phyloP scores from a whole-genome alignment of 2,113 vertebrate genomes.

The Forbesichthys papilliferus region DNA sequence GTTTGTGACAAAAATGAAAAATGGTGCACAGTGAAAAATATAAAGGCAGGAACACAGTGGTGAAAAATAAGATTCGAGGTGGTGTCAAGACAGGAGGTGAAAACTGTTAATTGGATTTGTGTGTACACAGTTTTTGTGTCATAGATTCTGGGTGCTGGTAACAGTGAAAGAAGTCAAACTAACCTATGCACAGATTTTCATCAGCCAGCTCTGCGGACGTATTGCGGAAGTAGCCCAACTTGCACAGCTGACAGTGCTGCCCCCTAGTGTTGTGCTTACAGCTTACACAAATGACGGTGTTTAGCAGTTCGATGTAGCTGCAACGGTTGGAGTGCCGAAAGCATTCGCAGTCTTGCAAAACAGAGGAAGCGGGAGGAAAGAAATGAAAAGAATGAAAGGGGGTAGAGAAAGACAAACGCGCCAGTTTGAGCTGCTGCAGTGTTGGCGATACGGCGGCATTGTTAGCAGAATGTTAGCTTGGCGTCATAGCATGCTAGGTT shows the following conservation, averaged over 20 bases:
- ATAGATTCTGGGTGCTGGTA: constrained; percentile 34
- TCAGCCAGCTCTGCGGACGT: constrained; percentile 95
- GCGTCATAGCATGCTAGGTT: constrained; percentile 82
- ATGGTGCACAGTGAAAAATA: constrained; percentile 29
- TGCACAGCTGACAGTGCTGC: constrained; percentile 99
- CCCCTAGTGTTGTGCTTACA: constrained; percentile 99
- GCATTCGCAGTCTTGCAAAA: constrained; percentile 99
- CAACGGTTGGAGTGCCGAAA: constrained; percentile 99
- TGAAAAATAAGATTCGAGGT: constrained; percentile 21
- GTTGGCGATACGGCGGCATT: constrained; percentile 53
- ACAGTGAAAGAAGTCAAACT: constrained; percentile 76
- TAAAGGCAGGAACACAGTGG: constrained; percentile 18
- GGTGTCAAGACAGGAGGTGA: constrained; percentile 25
- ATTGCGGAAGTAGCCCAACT: constrained; percentile 99
- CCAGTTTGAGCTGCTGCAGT: constrained; percentile 47
- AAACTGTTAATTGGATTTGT: constrained; percentile 12
- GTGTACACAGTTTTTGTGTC: neutral
- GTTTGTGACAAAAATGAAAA: constrained; percentile 16
- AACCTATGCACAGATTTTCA: constrained; percentile 99
- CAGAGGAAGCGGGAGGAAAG: constrained; percentile 54
- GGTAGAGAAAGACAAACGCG: constrained; percentile 55
- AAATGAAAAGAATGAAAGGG: constrained; percentile 41
- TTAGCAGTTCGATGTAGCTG: constrained; percentile 99
- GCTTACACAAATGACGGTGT: constrained; percentile 99
- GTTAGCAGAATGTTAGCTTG: constrained; percentile 67